Percentiles rank a stretch among this genome's conserved stretches.
Conservation (phyloP, 2,888 invertebrate species). For the Cotesia congregata region DNA sequence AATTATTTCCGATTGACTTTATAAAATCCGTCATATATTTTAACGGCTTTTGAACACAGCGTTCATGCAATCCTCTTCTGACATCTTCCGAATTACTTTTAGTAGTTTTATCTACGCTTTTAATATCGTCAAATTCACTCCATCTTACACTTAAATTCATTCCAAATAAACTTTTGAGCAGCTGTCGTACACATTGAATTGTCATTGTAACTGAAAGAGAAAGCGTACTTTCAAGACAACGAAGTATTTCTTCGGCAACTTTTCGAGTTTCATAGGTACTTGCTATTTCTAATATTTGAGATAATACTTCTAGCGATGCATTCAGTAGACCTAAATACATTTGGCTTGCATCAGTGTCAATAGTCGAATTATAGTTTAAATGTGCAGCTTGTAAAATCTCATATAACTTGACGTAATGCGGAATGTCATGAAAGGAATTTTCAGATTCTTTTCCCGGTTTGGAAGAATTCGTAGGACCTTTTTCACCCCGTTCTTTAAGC, state of each 20-base stretch:
- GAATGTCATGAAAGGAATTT: constrained; percentile 79
- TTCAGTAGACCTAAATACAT: constrained; percentile 80
- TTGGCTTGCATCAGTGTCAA: constrained; percentile 83
- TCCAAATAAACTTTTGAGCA: constrained; percentile 82
- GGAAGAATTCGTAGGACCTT: constrained; percentile 55
- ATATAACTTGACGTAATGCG: constrained; percentile 89
- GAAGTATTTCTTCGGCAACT: constrained; percentile 85
- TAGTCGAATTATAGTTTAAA: constrained; percentile 88
- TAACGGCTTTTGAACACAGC: constrained; percentile 63
- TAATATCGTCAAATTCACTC: constrained; percentile 60
- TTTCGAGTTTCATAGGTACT: constrained; percentile 80
- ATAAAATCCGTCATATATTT: constrained; percentile 62
- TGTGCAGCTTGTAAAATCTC: constrained; percentile 86
- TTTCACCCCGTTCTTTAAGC: constrained; percentile 71
- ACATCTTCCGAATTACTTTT: constrained; percentile 43
- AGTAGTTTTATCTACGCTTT: constrained; percentile 32
- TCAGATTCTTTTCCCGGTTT: constrained; percentile 69
- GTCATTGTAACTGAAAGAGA: constrained; percentile 79
- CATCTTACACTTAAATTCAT: constrained; percentile 77
- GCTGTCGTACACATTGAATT: constrained; percentile 83
- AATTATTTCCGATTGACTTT: constrained; percentile 62
- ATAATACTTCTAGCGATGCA: constrained; percentile 77
- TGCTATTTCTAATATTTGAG: constrained; percentile 80
- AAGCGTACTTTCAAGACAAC: constrained; percentile 81
- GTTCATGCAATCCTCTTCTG: constrained; percentile 58